Evolutionary conservation across 2,797 vertebrate species (phyloP), one percentile per base, ranked within the genome.

Genomic region (Lepilemur ruficaudatus): DNA sequence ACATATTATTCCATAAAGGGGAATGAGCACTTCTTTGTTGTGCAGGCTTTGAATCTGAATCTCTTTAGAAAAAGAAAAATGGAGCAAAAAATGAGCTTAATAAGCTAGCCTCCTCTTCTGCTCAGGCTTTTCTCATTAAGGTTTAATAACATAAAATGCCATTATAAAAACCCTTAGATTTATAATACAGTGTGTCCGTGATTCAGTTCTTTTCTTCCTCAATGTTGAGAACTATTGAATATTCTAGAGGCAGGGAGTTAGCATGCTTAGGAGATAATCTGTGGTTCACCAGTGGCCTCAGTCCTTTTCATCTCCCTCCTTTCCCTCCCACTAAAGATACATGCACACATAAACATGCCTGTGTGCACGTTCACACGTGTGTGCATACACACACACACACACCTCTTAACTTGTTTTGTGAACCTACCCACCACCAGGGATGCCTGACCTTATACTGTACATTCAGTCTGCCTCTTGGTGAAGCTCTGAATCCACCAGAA

Each of bases 21-120:
- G 96, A 96, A 96, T 52, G 73, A 98, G 63, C 75, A 25, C 73
- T 76, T 80, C 89, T 97, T 89, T 97, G 88, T 96, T 94, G 82
- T 88, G 72, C 43, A 89, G 96, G 87, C 97, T 85, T 89, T 97
- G 86, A 78, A 90, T 96, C 86, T 82, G 10, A 43, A 81, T 95
- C 75, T 96, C 93, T 97, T 96, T 95, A 91, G 94, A 97, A 95
- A 92, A 75, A 97, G 94, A 97, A 98, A 97, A 95, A 94, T 85
- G 91, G 95, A 98, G 96, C 81, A 80, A 96, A 98, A 97, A 89
- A 97, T 57, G 81, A 92, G 76, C 82, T 72, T 97, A 96, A 97
- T 92, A 89, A 89, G 94, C 52, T 91, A 70, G 41, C 84, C 50
- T 96, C 91, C 95, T 91, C 93, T 92, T 94, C 91, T 50, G 91